Evolutionary conservation across 2,113 vertebrate species (phyloP), one percentile per base, ranked within the genome.

Genomic region (Crotalus tigris): DNA sequence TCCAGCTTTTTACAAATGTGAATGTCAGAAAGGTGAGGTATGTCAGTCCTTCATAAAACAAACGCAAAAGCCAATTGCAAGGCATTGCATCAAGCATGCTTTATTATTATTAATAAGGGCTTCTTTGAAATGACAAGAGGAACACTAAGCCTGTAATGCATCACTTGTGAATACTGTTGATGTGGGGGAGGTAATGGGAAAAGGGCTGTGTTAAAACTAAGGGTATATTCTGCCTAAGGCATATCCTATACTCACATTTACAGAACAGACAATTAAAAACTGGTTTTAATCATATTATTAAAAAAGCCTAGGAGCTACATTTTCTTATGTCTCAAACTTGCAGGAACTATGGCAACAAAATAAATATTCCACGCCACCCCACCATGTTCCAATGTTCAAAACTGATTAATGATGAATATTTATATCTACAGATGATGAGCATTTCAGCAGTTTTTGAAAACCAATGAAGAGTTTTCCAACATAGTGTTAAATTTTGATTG

Each of bases 31-130:
- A 97, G 88, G 94, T 96, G 95, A 98, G 96, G 55, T 90, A 97
- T 93, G 91, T 92, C 94, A 96, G 94, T 94, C 59, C 86, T 96
- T 96, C 95, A 94, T 94, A 96, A 94, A 96, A 1, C 95, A 97
- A 97, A 95, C 94, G 94, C 94, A 95, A 93, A 92, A 96, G 94
- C 95, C 96, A 95, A 97, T 94, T 95, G 95, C 94, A 96, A 96
- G 95, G 89, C 95, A 95, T 96, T 94, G 91, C 55, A 88, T 96
- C 92, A 88, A 94, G 94, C 91, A 93, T 95, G 94, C 94, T 97
- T 96, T 95, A 96, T 92, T 93, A 96, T 94, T 91, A 91, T 58
- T 85, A 85, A 91, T 86, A 59, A 61, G 26, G 26, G 26, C 53
- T 49, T 91, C n/a, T 91, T 59, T 23, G 24, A 86, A 91, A 58